Percentiles rank a stretch among this genome's conserved stretches.
Conservation (phyloP, 2,797 vertebrate species). For the Columba guinea region DNA sequence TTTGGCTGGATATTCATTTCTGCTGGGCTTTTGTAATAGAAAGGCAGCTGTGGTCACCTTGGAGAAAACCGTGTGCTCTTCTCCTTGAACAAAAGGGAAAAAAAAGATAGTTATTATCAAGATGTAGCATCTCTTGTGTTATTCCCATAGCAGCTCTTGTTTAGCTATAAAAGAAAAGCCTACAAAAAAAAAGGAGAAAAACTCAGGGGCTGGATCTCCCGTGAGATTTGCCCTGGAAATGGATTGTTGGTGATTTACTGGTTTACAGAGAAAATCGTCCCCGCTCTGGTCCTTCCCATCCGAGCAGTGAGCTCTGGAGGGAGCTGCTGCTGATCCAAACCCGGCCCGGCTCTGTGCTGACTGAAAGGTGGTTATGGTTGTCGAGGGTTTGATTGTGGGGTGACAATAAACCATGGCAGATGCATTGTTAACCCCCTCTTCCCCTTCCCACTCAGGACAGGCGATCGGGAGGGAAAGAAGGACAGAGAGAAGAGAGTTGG, state of each 20-base stretch:
- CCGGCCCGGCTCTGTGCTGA: not conserved
- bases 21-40: not conserved
- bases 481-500: too few relatives aligned
- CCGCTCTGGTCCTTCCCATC: not conserved
- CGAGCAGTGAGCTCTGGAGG: not conserved
- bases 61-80: not conserved
- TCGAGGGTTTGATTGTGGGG: too few relatives aligned
- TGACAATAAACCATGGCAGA: too few relatives aligned
- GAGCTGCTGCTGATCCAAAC: not conserved
- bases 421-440: too few relatives aligned
- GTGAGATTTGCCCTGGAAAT: not conserved
- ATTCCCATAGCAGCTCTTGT: not conserved
- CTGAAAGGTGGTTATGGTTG: not conserved
- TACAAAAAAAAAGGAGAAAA: not conserved
- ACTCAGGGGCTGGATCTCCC: not conserved
- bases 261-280: not conserved
- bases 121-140: not conserved
- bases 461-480: too few relatives aligned
- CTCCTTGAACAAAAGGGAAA: not conserved
- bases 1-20: not conserved
- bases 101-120: not conserved
- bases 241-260: not conserved
- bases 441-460: too few relatives aligned
- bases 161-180: not conserved
- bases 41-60: slow-evolving; percentile 48